phyloP scores from a whole-genome alignment of 2,888 invertebrate species.

The Hedychridium roseum region DNA sequence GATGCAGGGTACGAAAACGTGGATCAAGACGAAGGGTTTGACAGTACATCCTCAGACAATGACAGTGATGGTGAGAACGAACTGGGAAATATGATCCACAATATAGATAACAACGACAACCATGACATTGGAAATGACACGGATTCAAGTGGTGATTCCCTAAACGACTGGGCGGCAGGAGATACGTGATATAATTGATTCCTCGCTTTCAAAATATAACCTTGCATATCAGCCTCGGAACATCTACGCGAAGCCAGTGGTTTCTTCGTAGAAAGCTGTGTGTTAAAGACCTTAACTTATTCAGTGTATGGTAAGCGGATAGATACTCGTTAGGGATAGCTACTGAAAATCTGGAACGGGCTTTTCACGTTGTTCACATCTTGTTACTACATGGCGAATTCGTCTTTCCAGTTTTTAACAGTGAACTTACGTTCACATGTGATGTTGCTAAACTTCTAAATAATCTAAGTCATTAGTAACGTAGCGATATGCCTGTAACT shows the following conservation, averaged over 20 bases:
- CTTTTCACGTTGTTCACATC: too few relatives aligned
- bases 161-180: constrained; percentile 12
- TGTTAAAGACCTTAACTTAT: too few relatives aligned
- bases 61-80: constrained; percentile 30
- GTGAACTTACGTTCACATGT: too few relatives aligned
- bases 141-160: constrained; percentile 6
- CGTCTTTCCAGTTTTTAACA: too few relatives aligned
- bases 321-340: too few relatives aligned
- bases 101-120: constrained; percentile 9
- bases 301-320: too few relatives aligned
- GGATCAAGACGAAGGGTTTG: constrained; percentile 36
- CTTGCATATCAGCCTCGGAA: constrained; percentile 21
- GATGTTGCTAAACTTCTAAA: too few relatives aligned
- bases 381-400: too few relatives aligned
- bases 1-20: constrained; percentile 13
- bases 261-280: too few relatives aligned
- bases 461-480: too few relatives aligned
- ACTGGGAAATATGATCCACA: neutral
- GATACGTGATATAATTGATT: constrained; percentile 15
- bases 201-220: constrained; percentile 1
- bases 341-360: too few relatives aligned
- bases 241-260: constrained; percentile 5
- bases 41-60: constrained; percentile 41
- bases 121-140: neutral
- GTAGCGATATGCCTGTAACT: too few relatives aligned